Conservation (phyloP, 1,140 invertebrate genomes). For the Diorhabda carinulata region DNA sequence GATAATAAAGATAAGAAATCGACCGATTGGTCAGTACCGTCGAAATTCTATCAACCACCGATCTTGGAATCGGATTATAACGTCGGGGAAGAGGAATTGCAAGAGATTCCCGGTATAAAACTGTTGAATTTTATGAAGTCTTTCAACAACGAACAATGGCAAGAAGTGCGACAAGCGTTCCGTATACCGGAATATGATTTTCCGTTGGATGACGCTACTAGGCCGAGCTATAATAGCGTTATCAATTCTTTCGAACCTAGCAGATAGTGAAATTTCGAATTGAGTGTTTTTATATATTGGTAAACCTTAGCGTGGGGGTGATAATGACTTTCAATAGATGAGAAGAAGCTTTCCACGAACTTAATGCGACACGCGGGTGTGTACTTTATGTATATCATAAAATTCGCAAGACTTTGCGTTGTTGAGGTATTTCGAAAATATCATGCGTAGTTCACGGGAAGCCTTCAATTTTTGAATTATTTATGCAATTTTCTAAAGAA, state of each 20-base stretch:
- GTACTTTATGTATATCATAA: too few species aligned
- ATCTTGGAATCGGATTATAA: conserved; percentile 28
- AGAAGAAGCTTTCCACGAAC: too few species aligned
- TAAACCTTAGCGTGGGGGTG: too few species aligned
- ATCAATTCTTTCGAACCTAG: conserved; percentile 12
- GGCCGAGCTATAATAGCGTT: conserved; percentile 16
- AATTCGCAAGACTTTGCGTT: too few species aligned
- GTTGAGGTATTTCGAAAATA: too few species aligned
- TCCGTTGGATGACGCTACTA: conserved; percentile 29
- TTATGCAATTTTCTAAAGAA: too few species aligned
- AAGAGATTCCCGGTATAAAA: conserved; percentile 21
- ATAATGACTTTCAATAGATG: too few species aligned
- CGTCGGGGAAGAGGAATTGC: conserved; percentile 12
- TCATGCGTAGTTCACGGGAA: too few species aligned
- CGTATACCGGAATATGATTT: conserved; percentile 46
- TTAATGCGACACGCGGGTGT: too few species aligned
- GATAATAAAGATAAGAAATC: not conserved
- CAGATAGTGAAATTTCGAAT: too few species aligned
- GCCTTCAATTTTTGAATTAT: too few species aligned
- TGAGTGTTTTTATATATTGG: too few species aligned
- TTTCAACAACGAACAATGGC: conserved; percentile 35
- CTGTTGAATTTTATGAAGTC: conserved; percentile 31
- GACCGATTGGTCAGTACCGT: conserved; percentile 13
- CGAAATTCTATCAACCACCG: conserved; percentile 32
- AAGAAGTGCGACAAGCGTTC: conserved; percentile 38